Evolutionary conservation across 1,140 invertebrate species (phyloP).

Genomic region (Lepidurus couesii): DNA sequence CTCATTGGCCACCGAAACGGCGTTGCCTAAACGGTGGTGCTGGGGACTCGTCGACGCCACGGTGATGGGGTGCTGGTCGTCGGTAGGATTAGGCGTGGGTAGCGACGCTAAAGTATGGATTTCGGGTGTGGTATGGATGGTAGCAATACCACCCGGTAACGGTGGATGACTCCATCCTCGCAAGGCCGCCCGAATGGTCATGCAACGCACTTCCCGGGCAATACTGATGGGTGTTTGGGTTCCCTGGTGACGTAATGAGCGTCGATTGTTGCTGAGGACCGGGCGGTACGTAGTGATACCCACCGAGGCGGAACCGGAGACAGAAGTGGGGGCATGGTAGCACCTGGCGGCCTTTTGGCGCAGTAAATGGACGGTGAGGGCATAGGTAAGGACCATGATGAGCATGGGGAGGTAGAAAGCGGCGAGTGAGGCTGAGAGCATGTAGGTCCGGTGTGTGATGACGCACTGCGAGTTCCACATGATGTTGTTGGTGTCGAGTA

Average conservation of each 20-base stretch:
- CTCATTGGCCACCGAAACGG: constrained; percentile 71
- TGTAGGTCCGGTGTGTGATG: constrained; percentile 80
- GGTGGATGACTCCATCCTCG: background rate
- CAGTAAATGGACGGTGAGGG: constrained; percentile 76
- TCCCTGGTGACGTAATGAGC: constrained; percentile 50
- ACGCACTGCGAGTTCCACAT: constrained; percentile 55
- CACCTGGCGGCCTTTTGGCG: constrained; percentile 47
- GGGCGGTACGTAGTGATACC: background rate
- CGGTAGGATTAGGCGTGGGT: background rate
- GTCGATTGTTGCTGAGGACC: constrained; percentile 23
- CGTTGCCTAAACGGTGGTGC: constrained; percentile 52
- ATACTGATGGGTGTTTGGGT: constrained; percentile 66
- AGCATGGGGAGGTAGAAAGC: constrained; percentile 90
- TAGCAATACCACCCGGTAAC: background rate
- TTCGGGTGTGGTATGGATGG: background rate
- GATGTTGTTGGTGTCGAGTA: constrained; percentile 49
- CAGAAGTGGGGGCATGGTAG: constrained; percentile 20
- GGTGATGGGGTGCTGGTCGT: background rate
- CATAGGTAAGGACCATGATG: constrained; percentile 91
- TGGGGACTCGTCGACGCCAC: constrained; percentile 41
- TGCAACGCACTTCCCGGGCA: constrained; percentile 57
- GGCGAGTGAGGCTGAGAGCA: constrained; percentile 79
- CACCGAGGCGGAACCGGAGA: background rate
- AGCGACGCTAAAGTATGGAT: constrained; percentile 27
- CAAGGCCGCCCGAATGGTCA: constrained; percentile 51